Evolutionary conservation across 2,888 invertebrate species (phyloP), one percentile per base, ranked within the genome.

Genomic region (Graphium colonna): DNA sequence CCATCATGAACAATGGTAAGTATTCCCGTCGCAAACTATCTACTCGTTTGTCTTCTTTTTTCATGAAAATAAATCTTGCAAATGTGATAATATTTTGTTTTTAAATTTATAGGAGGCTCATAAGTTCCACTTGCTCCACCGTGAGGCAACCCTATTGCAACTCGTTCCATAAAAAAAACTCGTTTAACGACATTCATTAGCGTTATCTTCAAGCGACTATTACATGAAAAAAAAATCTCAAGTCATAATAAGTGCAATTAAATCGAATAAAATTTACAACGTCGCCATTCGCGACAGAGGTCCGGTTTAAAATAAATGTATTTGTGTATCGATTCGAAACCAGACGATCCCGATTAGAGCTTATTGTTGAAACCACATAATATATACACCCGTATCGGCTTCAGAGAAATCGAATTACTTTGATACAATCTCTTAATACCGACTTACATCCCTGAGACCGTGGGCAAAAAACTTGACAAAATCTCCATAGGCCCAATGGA

Each of bases 341-440:
- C 42, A 39, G 28, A 52, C 42, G 43, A 31, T 38, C 12, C 43
- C 38, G 43, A 53, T 53, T 43, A 52, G 47, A 47, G 16, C 26
- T 48, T 52, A 47, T 52, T 52, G 15, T 41, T 45, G 16, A 33
- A 31, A 42, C 21, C 15, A 42, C 36, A 36, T 36, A 48, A 39
- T 48, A 15, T 47, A 41, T 41, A 40, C 21, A 51, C 26, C 36
- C 47, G 51, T 45, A 53, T 48, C 33, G 33, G 43, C 49, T 55
- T 52, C 48, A 48, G 39, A 51, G 53, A 53, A 58, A 54, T 56
- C 53, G 46, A 48, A 58, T 51, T 55, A 58, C 38, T 41, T 52
- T 36, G 56, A 58, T 54, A 50, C 44, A 12, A 58, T 54, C 56
- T 54, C 56, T 54, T 54, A 52, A 51, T 44, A 43, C 48, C 48